Base-by-base conservation (phyloP, 1,140 invertebrate species). In the Drosophila grimshawi region DNA sequence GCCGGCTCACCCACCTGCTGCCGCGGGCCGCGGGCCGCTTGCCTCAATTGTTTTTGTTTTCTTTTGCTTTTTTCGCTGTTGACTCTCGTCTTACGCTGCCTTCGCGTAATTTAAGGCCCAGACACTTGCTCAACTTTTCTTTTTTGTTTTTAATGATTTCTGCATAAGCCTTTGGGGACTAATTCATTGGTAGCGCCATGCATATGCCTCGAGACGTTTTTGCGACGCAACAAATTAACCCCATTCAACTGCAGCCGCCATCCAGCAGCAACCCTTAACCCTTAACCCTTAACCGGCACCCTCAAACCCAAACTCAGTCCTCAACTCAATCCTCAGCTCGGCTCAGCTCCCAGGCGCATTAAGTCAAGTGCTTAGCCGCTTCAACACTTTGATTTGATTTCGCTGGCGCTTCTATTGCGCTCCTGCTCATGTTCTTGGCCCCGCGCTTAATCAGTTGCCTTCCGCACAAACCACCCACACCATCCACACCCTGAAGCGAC, bases 301-400 rank as follows among this genome's bases (percentile, higher is more conserved):
- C 45, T 11, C 19, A 5, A 46, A 10, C 39, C 10, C 39, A 43
- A n/a, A 8, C 39, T 19, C 19, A 19, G 19, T 19, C 19, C 19
- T 19, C 19, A 19, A 39, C 7, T 19, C 33, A 39, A 2, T 19
- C 52, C 52, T 5, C 33, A 37, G 33, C 27, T n/a, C 7, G 4
- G 51, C 19, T 19, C 51, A 7, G 19, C 57, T 33, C 30, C 43
- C 43, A 35, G 30, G 10, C 57, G 37, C 77, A 61, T 83, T 73
- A 61, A 73, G 48, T 76, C 69, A 66, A 76, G 69, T 76, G 74
- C 83, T 86, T 86, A 86, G 72, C 80, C 80, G 85, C 85, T 89
- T 88, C 85, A 88, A 85, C 85, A 88, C 85, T 88, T 89, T 89
- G 80, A 88, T 88, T 88, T 89, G 85, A 89, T 89, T 89, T 80